Conservation (phyloP, 1,140 invertebrate genomes). For the Doryteuthis pealeii region DNA sequence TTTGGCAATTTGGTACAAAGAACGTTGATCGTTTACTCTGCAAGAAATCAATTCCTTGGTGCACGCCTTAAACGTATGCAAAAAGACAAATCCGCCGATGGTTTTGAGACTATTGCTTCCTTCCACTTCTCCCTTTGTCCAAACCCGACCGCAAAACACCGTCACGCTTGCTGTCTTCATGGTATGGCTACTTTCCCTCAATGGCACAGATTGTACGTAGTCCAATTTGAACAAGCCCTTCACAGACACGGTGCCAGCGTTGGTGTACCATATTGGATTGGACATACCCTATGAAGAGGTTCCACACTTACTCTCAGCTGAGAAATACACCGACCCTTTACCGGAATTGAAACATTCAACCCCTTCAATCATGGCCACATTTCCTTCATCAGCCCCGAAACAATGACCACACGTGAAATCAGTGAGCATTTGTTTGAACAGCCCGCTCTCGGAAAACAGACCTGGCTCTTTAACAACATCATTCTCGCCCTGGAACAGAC, state of each 20-base stretch:
- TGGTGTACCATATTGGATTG: slow-evolving; percentile 23
- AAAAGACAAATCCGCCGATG: slow-evolving; percentile 28
- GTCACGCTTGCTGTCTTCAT: slow-evolving; percentile 31
- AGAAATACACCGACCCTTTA: slow-evolving; percentile 24
- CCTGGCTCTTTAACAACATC: slow-evolving; percentile 15
- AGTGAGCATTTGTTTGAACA: slow-evolving; percentile 15
- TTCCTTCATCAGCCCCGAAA: slow-evolving; percentile 9
- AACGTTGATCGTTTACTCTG: slow-evolving; percentile 18
- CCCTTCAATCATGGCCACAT: slow-evolving; percentile 22
- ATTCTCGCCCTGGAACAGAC: slow-evolving; percentile 25
- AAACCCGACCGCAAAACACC: slow-evolving; percentile 19
- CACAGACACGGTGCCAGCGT: slow-evolving; percentile 24
- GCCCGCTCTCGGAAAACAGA: not conserved
- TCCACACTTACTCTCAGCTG: slow-evolving; percentile 19
- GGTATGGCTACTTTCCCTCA: slow-evolving; percentile 32
- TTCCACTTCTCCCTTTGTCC: slow-evolving; percentile 35
- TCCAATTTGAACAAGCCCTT: slow-evolving; percentile 30
- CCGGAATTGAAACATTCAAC: slow-evolving; percentile 15
- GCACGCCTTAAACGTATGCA: slow-evolving; percentile 24
- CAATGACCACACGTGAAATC: slow-evolving; percentile 16
- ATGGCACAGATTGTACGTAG: slow-evolving; percentile 33
- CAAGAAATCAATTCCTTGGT: slow-evolving; percentile 22
- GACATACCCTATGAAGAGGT: slow-evolving; percentile 18
- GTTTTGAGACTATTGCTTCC: slow-evolving; percentile 29
- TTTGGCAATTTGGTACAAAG: slow-evolving; percentile 14